Evolutionary conservation across 2,797 vertebrate species (phyloP), one percentile per base, ranked within the genome.

Genomic region (Circus cinereus): DNA sequence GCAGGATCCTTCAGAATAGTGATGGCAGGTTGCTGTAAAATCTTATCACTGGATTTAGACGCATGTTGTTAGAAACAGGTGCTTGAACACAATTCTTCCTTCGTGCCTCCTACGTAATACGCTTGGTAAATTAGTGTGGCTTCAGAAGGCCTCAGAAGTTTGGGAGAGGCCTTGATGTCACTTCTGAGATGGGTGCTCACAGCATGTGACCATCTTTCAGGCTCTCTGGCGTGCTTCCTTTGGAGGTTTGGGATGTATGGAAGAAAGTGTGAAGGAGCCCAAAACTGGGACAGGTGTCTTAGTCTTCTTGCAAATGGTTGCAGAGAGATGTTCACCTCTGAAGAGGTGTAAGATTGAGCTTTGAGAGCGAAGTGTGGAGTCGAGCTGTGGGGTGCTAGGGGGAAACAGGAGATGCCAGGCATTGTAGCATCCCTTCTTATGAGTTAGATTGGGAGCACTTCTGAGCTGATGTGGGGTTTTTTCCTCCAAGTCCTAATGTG

Each of bases 21-120:
- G 0, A 6, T 72, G 2, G 0, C 45, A 38, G 34, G 16, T 76
- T 0, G 0, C 72, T 80, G 50, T 82, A 10, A 47, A 12, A 51
- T 53, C 23, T 6, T 6, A 2, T 24, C 32, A 32, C 79, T 76
- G 54, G 50, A 54, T 80, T 79, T 65, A 74, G 73, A 27, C 8
- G 10, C 74, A 40, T 42, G 34, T 20, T 74, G 19, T 78, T 73
- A 32, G n/a, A 48, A 72, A 29, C 74, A 84, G 51, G n/a, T 85
- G 32, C 60, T 73, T 20, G 12, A 80, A 43, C 42, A 77, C 51
- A 83, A 6, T 88, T 72, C 36, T 40, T 92, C 29, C 67, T 76
- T 65, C 36, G 1, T 40, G n/a, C 36, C 53, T 77, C 48, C 60
- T 91, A 0, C 8, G 4, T 42, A 72, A 63, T 5, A 13, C 38